Evolutionary conservation across 2,888 invertebrate genomes (phyloP), one percentile per base, ranked within the genome.

Genomic region (Papilio elwesi): DNA sequence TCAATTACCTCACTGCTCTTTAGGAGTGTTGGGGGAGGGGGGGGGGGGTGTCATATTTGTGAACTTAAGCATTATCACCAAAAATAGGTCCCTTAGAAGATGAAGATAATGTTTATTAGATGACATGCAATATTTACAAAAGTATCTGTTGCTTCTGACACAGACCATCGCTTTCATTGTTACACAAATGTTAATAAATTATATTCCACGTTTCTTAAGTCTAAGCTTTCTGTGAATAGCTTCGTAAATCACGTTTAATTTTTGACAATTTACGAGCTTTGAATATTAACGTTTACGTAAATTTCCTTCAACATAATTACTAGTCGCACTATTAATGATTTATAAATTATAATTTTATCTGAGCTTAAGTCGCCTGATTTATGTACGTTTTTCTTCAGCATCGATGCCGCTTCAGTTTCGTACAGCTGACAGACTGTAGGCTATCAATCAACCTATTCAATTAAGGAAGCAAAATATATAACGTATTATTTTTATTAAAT

Each of bases 241-340:
- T 72, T 76, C 84, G 90, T 91, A 85, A 90, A 91, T 92, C 91
- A 90, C 74, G 72, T 85, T 85, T 83, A 83, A 79, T 83, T 85
- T 43, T 84, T 78, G 78, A 78, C 76, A 79, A 78, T 84, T 87
- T 85, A 86, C 80, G 80, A 80, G 76, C 82, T 82, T 71, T 72
- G 74, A 83, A 85, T 84, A 83, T 85, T 81, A 85, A 85, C 85
- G 83, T 86, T 85, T 88, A 87, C 88, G 80, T 85, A 87, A 86
- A 90, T 88, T 88, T 86, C 86, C 82, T 81, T 78, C 80, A 77
- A 81, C 82, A 82, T 91, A 91, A 91, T 92, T 90, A 90, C 82
- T 81, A 85, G 85, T 84, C 85, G 82, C 81, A 82, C 80, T 78
- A 77, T 78, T 81, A 82, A 81, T 90, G 90, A 92, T 92, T 92